Evolutionary conservation across 2,888 invertebrate genomes (phyloP).

Genomic region (Limnephilus marmoratus): DNA sequence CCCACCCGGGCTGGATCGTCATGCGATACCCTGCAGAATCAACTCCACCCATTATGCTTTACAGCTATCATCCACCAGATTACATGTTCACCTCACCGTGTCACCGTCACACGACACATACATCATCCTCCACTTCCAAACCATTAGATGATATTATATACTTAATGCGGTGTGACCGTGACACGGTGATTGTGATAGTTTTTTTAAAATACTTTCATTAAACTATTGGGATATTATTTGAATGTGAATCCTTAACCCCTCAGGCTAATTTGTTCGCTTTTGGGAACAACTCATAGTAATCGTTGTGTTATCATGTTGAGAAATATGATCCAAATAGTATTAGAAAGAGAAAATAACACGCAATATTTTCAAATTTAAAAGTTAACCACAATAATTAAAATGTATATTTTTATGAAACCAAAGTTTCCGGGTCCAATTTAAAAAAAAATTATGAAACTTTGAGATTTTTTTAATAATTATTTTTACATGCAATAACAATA

Average conservation of each 20-base stretch:
- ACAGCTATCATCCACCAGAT: not conserved
- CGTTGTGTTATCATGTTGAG: too few relatives aligned
- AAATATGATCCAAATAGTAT: too few relatives aligned
- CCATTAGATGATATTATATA: not conserved
- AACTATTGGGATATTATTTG: not conserved
- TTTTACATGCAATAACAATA: too few relatives aligned
- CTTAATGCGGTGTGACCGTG: not conserved
- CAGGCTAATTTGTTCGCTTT: too few relatives aligned
- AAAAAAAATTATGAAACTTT: too few relatives aligned
- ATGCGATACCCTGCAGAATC: slow-evolving; percentile 78
- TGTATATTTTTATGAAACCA: too few relatives aligned
- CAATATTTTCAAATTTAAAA: too few relatives aligned
- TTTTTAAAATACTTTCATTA: not conserved
- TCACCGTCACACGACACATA: not conserved
- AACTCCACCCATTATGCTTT: slow-evolving; percentile 36
- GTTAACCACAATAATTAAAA: too few relatives aligned
- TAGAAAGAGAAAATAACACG: too few relatives aligned
- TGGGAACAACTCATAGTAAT: too few relatives aligned
- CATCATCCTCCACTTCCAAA: not conserved
- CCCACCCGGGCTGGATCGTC: slow-evolving; percentile 78
- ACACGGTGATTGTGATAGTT: not conserved
- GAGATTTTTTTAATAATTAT: too few relatives aligned
- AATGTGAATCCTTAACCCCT: not conserved
- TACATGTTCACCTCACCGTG: not conserved
- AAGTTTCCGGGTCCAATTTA: too few relatives aligned